Evolutionary conservation across 2,888 invertebrate genomes (phyloP), one percentile per base, ranked within the genome.

Genomic region (Lithosia quadra): DNA sequence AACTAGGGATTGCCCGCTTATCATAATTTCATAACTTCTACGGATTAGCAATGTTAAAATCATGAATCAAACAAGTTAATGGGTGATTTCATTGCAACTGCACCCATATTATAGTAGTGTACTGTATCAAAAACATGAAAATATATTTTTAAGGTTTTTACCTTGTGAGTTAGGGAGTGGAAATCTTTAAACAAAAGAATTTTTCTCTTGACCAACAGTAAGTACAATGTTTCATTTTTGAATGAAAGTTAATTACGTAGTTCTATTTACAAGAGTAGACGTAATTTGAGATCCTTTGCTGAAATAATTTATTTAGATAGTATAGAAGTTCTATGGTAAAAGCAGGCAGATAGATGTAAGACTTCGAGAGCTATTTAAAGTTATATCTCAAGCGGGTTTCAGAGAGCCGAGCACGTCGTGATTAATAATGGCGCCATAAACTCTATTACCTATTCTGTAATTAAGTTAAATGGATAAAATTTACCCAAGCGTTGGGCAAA

Each of bases 381-480:
- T 85, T 85, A 84, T 85, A 86, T 84, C 82, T 78, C 77, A 76
- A 74, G 74, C 74, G 72, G 72, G 74, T 75, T 81, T 73, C 74
- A 77, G 79, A 80, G 80, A 79, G 79, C 78, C 82, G 82, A 83
- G 83, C 86, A 85, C 86, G 86, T 86, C 83, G 78, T 88, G 89
- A 90, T 92, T 91, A 91, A 91, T 91, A 91, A 91, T 90, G 86
- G 86, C 79, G 81, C 86, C 81, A 91, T 90, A 90, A 91, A 91
- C 86, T 90, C 88, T 87, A 89, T 91, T 90, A 92, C 90, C 86
- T 86, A 86, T 89, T 87, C 85, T 76, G 87, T 92, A 91, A 92
- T 92, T 91, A 92, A 91, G 89, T 90, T 89, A 88, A 90, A 92
- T 89, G 89, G 88, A 88, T 88, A 88, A 90, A 90, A 90, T 90